Evolutionary conservation across 2,797 vertebrate genomes (phyloP), one percentile per base, ranked within the genome.

Genomic region (Adelosebastes latens): DNA sequence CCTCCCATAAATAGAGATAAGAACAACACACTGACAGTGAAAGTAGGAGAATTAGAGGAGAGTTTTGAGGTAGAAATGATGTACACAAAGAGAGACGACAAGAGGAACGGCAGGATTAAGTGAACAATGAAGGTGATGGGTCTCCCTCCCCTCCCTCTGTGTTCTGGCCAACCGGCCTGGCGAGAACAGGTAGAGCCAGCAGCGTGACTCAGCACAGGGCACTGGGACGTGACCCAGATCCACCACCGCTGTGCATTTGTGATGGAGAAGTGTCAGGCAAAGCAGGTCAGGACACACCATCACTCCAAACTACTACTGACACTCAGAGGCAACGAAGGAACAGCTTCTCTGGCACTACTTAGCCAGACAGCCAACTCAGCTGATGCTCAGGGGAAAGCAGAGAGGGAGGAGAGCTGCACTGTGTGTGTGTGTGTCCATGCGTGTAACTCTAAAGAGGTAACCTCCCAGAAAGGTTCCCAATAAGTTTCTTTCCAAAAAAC

Each of bases 391-490:
- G 72, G 77, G 75, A 73, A 75, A 78, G 62, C 52, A 52, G 67
- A 42, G 10, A 14, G 1, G 72, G 24, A 63, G 72, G 71, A 76
- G n/a, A 61, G 68, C 62, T 65, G n/a, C 5, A 16, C 18, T 82
- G 68, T 77, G 63, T 82, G 24, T 46, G 31, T 25, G 32, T 34
- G 31, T 32, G 31, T 61, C 12, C 42, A 59, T 34, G 56, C 72
- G 71, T 70, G 34, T 63, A n/a, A 75, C 56, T 76, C 34, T 52
- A 42, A 77, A 86, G 79, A 78, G 69, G 77, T 52, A 81, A 88
- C 84, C 91, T 90, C 91, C 85, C 64, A 70, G 85, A 82, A 77
- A 82, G 84, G 29, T 86, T 87, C 73, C 74, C 80, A 91, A 87
- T 90, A 88, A 86, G 31, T 80, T 72, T 78, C 73, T 73, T 77